Evolutionary conservation across 1,140 invertebrate genomes (phyloP), one percentile per base, ranked within the genome.

Genomic region (Aphis craccivora): DNA sequence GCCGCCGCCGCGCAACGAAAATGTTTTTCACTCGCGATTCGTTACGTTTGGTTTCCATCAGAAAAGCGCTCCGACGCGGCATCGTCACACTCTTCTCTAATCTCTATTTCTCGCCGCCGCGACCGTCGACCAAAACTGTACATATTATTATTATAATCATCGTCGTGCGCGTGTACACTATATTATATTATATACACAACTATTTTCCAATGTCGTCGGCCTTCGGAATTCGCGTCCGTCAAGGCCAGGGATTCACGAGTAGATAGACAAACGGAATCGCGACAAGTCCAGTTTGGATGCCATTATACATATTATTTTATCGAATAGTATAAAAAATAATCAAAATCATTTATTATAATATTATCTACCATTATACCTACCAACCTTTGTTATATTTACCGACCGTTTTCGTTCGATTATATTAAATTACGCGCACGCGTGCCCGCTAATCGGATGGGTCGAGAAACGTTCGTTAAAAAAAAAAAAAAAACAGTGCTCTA

Each of bases 161-260:
- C n/a, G 60, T n/a, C 4, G 60, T n/a, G 35, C 9, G 9, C 25
- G 35, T 88, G 30, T n/a, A 25, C 89, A 51, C 14, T 40, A 45
- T 14, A 40, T 40, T 40, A 40, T 40, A n/a, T n/a, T n/a, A n/a
- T 40, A 2, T 40, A 40, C 37, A 60, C n/a, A 67, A 40, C 23
- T 67, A 90, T 90, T 90, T 67, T 60, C 53, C 53, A 67, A 67
- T 67, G 89, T 90, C 89, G 89, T 90, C 43, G 55, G 89, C 89
- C 55, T 90, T 90, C 89, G 89, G 35, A 89, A 23, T 90, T 55
- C 6, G 53, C 37, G 37, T n/a, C 37, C n/a, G 9, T 5, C 55
- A 90, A 90, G 55, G 89, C 53, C 89, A 67, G 55, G 89, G 89
- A 90, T 67, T 90, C 37, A n/a, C 43, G 37, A 37, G 55, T 67